phyloP scores from a whole-genome alignment of 2,888 invertebrate species.

The Oconnorella tubifera region DNA sequence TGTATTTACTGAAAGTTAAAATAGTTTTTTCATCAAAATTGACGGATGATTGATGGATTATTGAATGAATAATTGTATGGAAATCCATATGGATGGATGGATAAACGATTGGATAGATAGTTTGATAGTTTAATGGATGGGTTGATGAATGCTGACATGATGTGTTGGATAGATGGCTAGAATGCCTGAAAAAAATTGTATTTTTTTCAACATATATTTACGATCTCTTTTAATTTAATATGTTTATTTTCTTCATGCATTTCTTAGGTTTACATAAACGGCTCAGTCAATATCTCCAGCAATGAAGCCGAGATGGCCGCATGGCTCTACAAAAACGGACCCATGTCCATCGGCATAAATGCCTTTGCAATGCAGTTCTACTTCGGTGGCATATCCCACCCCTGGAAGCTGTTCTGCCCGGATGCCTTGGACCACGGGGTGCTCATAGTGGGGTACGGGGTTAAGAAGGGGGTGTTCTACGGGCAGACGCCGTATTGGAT shows the following conservation, averaged over 20 bases:
- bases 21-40: no score
- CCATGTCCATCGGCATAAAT: constrained; percentile 91
- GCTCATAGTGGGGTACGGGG: constrained; percentile 88
- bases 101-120: no score
- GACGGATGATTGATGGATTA: no score
- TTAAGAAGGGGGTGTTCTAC: constrained; percentile 39
- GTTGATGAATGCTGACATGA: neutral
- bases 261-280: constrained; percentile 62
- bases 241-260: neutral
- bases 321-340: constrained; percentile 83
- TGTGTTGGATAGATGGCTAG: neutral
- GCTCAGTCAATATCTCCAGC: constrained; percentile 78
- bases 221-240: no score
- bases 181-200: no score
- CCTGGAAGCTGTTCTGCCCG: constrained; percentile 78
- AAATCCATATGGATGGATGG: no score
- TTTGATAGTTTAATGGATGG: no score
- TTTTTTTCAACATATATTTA: no score
- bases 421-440: constrained; percentile 85
- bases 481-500: constrained; percentile 72
- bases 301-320: constrained; percentile 86
- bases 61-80: no score
- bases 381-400: constrained; percentile 89
- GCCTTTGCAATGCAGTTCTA: constrained; percentile 95
- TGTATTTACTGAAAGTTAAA: no score